phyloP scores from a whole-genome alignment of 2,888 invertebrate species.

The Lasioglossum morio region DNA sequence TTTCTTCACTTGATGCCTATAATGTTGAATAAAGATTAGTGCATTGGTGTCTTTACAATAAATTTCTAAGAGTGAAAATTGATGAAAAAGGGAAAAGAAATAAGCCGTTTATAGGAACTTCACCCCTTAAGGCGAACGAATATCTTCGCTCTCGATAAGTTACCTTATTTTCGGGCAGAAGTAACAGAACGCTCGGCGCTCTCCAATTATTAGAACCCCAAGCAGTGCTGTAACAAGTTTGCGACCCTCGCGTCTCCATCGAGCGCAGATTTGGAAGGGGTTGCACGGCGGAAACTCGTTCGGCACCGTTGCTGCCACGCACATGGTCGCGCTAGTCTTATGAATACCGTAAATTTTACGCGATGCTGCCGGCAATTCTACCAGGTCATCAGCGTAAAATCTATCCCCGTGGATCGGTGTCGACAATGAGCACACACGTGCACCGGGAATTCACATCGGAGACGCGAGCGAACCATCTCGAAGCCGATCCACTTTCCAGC shows the following conservation, averaged over 20 bases:
- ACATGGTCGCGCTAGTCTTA: slow-evolving; percentile 57
- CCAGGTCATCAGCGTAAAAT: slow-evolving; percentile 59
- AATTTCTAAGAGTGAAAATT: neutral
- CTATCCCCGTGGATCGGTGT: slow-evolving; percentile 29
- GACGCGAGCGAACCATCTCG: neutral
- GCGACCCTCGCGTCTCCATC: slow-evolving; percentile 65
- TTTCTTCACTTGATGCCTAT: no score
- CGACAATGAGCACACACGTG: neutral
- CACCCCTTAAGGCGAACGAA: neutral
- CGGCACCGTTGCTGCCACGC: slow-evolving; percentile 23
- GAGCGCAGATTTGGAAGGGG: slow-evolving; percentile 62
- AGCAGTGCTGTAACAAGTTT: slow-evolving; percentile 62
- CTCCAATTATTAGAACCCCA: slow-evolving; percentile 69
- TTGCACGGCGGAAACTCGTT: slow-evolving; percentile 29
- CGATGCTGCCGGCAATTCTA: slow-evolving; percentile 53
- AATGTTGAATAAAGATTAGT: no score
- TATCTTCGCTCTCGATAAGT: slow-evolving; percentile 36
- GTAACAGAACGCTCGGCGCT: slow-evolving; percentile 56
- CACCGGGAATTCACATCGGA: slow-evolving; percentile 2
- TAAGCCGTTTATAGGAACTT: neutral
- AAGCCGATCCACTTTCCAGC: neutral
- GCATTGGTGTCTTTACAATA: no score
- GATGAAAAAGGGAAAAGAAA: neutral
- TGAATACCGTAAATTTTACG: slow-evolving; percentile 63
- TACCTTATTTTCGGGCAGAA: slow-evolving; percentile 50